A percentile compares a stretch with the other conserved stretches of the same genome.
Conservation (phyloP, 2,113 vertebrate genomes). For the Cephalopholis sonnerati region DNA sequence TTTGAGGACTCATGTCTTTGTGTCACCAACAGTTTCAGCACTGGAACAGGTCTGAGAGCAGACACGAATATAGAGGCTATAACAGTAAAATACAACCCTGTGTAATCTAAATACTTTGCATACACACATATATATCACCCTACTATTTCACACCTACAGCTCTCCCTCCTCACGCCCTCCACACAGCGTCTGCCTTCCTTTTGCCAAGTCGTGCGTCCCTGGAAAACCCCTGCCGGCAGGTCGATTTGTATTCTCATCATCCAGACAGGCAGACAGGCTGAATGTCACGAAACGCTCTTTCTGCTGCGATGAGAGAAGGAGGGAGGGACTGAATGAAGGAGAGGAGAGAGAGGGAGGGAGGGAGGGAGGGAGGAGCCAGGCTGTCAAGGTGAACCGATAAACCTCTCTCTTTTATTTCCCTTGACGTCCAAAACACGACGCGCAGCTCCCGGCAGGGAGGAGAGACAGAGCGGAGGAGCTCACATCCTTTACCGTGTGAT, state of each 20-base stretch:
- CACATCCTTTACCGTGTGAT: neutral
- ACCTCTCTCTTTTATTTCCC: constrained; percentile 5
- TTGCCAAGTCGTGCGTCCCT: constrained; percentile 48
- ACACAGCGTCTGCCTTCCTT: neutral
- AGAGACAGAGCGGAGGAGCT: constrained; percentile 2
- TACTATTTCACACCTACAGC: neutral
- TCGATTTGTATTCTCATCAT: constrained; percentile 57
- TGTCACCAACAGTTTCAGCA: neutral
- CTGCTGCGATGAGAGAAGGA: constrained; percentile 25
- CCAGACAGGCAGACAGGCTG: constrained; percentile 26
- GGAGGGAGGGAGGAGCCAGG: constrained; percentile 39
- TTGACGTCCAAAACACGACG: constrained; percentile 40
- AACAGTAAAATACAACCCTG: neutral
- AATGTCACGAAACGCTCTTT: constrained; percentile 56
- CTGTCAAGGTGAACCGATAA: constrained; percentile 67
- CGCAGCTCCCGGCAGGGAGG: constrained; percentile 4
- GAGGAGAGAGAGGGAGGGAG: neutral
- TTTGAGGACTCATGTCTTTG: neutral
- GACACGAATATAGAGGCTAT: neutral
- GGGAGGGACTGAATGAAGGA: constrained; percentile 12
- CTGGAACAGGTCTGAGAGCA: neutral
- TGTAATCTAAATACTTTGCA: neutral
- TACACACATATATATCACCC: neutral
- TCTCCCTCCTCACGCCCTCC: neutral
- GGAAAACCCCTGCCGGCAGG: constrained; percentile 16